Conservation (phyloP, 2,113 vertebrate species). For the Pygoscelis adeliae region DNA sequence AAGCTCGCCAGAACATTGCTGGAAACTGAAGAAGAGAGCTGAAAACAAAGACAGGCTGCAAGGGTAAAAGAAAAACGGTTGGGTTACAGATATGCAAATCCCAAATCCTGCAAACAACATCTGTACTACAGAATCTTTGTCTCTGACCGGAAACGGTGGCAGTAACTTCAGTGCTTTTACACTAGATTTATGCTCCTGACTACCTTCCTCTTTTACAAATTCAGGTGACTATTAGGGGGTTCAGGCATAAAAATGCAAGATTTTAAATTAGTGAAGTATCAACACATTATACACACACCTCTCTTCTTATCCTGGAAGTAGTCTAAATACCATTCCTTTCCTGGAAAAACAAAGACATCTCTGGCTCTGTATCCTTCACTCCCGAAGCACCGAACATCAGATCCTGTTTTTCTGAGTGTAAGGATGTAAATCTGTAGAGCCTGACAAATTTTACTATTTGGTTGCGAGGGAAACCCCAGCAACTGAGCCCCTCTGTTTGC, state of each 20-base stretch:
- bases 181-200: neutral
- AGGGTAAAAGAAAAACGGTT: neutral
- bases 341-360: neutral
- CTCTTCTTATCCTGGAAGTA: neutral
- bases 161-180: neutral
- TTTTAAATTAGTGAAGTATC: neutral
- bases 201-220: neutral
- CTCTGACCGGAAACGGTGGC: neutral
- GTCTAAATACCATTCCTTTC: neutral
- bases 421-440: neutral
- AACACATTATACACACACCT: neutral
- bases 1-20: constrained; percentile 83
- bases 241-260: neutral
- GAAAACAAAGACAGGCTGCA: constrained; percentile 83
- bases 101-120: neutral
- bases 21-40: constrained; percentile 84
- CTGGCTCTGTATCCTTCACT: neutral
- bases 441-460: neutral
- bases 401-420: neutral
- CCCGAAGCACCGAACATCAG: neutral
- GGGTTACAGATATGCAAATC: neutral
- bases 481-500: neutral
- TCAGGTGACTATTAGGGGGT: neutral
- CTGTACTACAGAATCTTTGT: neutral
- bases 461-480: neutral